Base-by-base conservation (phyloP, 2,113 vertebrate genomes). In the Gallinago media region DNA sequence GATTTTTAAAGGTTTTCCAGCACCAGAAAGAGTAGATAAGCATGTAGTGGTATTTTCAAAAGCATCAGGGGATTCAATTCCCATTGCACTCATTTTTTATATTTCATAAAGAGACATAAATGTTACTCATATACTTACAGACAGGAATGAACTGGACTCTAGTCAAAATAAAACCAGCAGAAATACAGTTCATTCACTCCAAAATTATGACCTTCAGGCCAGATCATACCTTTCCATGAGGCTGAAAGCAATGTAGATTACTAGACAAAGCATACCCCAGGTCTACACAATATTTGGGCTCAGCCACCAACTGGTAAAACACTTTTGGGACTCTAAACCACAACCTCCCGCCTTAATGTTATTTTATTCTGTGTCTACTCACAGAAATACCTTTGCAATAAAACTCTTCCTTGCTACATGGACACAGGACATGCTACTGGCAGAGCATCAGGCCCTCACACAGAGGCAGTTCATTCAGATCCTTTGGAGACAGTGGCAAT, bases 1-100 rank as follows among this genome's bases (percentile, higher is more conserved):
- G 52, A 61, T 78, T 81, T 84, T 63, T 84, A 55, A 81, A 67
- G 12, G 14, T 78, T 92, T 91, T 58, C 47, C 40, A 75, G 36
- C n/a, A 54, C 19, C 19, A 46, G 68, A 56, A 81, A 52, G 9
- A 66, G 4, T 8, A 77, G 55, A 3, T 27, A 88, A 70, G 26
- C n/a, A 55, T 5, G 6, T 59, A 68, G 52, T 17, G 19, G 11
- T 11, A 73, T 61, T 88, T 94, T 67, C 13, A 78, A 81, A 29
- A 66, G 27, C 44, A 49, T 20, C 22, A 34, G 29, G 59, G 36
- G 50, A 68, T 42, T 29, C 44, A 52, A 22, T 42, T 83, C 13
- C 55, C 38, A 31, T 75, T 63, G 56, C 32, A 27, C 15, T 49
- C 14, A 29, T 7, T 42, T 29, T 56, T 52, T 78, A 9, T 49